These are phyloP conservation scores for Hoplias malabaricus DNA, from an alignment of 2,113 vertebrate species.

Conservation along the genomic window DNA sequence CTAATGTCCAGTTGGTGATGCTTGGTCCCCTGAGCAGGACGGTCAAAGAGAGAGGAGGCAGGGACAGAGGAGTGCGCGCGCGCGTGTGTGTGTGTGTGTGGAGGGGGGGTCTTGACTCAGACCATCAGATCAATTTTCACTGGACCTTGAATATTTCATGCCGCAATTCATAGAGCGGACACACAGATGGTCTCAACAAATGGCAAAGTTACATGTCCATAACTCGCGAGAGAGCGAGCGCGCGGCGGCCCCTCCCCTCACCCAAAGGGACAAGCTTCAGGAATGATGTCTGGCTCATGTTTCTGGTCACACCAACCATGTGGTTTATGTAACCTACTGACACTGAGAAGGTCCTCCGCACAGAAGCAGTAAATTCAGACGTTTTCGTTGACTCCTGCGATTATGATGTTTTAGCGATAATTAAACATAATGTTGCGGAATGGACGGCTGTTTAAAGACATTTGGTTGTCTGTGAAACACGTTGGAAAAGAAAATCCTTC, in stretches of 20 bases:
- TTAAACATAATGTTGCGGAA: constrained; percentile 7
- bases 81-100: too few relatives aligned
- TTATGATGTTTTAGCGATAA: constrained; percentile 26
- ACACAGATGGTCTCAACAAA: constrained; percentile 64
- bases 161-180: constrained; percentile 62
- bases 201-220: constrained; percentile 57
- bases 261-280: constrained; percentile 58
- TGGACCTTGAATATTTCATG: constrained; percentile 80
- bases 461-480: background rate
- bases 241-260: constrained; percentile 52
- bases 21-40: constrained; percentile 79
- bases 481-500: background rate
- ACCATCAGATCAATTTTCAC: constrained; percentile 86
- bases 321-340: constrained; percentile 63
- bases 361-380: constrained; percentile 45
- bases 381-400: constrained; percentile 35
- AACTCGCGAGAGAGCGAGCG: too few relatives aligned
- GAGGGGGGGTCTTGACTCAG: constrained; percentile 80
- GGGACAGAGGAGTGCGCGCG: constrained; percentile 17
- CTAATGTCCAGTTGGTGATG: constrained; percentile 63
- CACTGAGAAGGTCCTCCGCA: constrained; percentile 53
- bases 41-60: constrained; percentile 66
- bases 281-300: constrained; percentile 73
- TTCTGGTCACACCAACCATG: constrained; percentile 68
- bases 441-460: background rate